Evolutionary conservation across 2,797 vertebrate species (phyloP), one percentile per base, ranked within the genome.

Genomic region (Chromobotia macracanthus): DNA sequence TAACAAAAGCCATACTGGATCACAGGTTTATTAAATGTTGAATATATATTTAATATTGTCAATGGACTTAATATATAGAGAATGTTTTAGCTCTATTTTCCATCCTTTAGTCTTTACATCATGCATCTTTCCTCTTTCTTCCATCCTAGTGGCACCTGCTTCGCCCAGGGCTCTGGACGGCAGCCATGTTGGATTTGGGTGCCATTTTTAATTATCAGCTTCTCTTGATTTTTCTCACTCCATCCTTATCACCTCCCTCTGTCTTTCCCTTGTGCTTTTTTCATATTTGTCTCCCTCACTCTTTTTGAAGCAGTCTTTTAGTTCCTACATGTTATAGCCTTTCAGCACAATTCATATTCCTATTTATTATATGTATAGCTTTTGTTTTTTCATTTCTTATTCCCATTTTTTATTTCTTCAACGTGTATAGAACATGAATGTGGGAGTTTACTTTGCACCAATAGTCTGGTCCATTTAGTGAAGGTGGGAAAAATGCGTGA

Each of bases 121-220:
- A 3, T 15, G 15, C 6, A 19, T 68, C 53, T 56, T 10, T 3
- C 23, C 18, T 68, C 41, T 60, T n/a, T 3, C 38, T 48, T 16
- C 61, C 31, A 41, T 13, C 12, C 18, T 48, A 13, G 41, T 60
- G 41, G 41, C 65, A 77, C 53, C 51, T 58, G 18, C 50, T 50
- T 50, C 23, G 2, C 55, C 9, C 0, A 2, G 16, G 21, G 63
- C 51, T 60, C 38, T 77, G 64, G 64, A 77, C 48, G 38, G 53
- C 65, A 61, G 55, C 66, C 66, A 61, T 70, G 19, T 51, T 70
- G 75, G 75, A 63, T 77, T 70, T 61, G 28, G 41, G 55, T 70
- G 75, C 66, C 66, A 15, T 51, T 77, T 77, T 77, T 77, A 77
- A 77, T 70, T 51, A 77, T 77, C 75, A 63, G 44, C 56, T 70